Conservation (phyloP, 2,888 invertebrate genomes). For the Drosophila vallismaia region DNA sequence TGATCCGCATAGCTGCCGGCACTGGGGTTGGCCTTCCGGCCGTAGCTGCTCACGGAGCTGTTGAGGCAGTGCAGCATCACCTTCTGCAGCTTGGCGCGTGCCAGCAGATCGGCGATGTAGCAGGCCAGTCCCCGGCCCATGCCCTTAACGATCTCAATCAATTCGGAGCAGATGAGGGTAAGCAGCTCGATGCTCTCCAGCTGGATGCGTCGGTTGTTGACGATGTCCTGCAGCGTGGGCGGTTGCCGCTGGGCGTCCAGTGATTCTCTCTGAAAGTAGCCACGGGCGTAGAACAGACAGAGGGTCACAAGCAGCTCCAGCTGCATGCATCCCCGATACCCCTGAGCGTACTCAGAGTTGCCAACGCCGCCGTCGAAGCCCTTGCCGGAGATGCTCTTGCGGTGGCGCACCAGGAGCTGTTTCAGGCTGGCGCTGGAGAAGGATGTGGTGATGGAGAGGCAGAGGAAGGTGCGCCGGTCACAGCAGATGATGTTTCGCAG, state of each 20-base stretch:
- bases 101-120: slow-evolving; percentile 90
- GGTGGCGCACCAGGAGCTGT: slow-evolving; percentile 86
- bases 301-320: slow-evolving; percentile 90
- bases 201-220: slow-evolving; percentile 91
- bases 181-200: slow-evolving; percentile 90
- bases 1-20: slow-evolving; percentile 88
- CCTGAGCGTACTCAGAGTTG: slow-evolving; percentile 87
- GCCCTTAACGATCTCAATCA: slow-evolving; percentile 89
- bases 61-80: slow-evolving; percentile 91
- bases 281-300: slow-evolving; percentile 91
- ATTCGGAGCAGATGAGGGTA: slow-evolving; percentile 88
- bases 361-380: slow-evolving; percentile 87
- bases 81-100: slow-evolving; percentile 92
- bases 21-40: slow-evolving; percentile 39
- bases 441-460: slow-evolving; percentile 90
- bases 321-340: slow-evolving; percentile 91
- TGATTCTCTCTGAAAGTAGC: slow-evolving; percentile 85
- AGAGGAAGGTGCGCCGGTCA: slow-evolving; percentile 90
- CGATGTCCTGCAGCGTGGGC: slow-evolving; percentile 88
- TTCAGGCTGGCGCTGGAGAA: slow-evolving; percentile 85
- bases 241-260: slow-evolving; percentile 83
- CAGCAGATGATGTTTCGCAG: slow-evolving; percentile 89
- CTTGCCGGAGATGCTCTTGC: slow-evolving; percentile 90
- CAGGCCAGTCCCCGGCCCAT: slow-evolving; percentile 90
- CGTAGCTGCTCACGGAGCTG: slow-evolving; percentile 86